Base-by-base conservation (phyloP, 35 echinoderm and acorn worm species). In the Ophioderma brevispina region DNA sequence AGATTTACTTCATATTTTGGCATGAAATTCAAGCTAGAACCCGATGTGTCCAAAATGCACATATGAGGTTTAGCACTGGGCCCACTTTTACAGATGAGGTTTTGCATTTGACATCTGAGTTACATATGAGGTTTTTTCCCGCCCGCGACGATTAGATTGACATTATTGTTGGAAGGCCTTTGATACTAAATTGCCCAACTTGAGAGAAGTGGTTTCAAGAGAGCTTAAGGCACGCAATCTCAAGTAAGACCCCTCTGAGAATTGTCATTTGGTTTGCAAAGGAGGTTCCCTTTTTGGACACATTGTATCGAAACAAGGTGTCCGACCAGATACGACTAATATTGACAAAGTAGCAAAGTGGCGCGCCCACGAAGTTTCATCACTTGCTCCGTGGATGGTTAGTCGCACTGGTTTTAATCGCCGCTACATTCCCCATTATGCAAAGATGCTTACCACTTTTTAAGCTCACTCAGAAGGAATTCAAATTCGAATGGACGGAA, bases 201-300 rank as follows among this genome's bases (percentile, higher is more conserved):
- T 96, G 14, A 14, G 75, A 35, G 35, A 56, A 28, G 94, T 96
- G 35, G 50, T 92, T 3, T 33, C 28, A 31, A 59, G 80, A 33
- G 75, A 92, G 0, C 59, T 75, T 3, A 18, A 33, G 0, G 42
- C 80, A 25, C 64, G 86, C n/a, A n/a, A n/a, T 82, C 77, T 96
- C 0, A 96, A 87, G 84, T 35, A 92, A 0, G 46, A 81, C 36
- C 89, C 94, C 0, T n/a, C 89, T n/a, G 83, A 80, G 13, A 96
- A 96, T 37, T 96, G 86, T 86, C 40, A 63, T 36, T 92, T 96
- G 32, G 84, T 92, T 31, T 40, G 79, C 33, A 15, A 42, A 32
- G 40, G 64, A 89, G 37, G 34, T 3, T 0, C 37, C 85, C 34
- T 76, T 86, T 59, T 96, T 31, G 94, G 94, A 13, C 90, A 92